These are phyloP conservation scores for Sinocyclocheilus anophthalmus DNA, from an alignment of 2,113 vertebrate species.

Conservation along the genomic window DNA sequence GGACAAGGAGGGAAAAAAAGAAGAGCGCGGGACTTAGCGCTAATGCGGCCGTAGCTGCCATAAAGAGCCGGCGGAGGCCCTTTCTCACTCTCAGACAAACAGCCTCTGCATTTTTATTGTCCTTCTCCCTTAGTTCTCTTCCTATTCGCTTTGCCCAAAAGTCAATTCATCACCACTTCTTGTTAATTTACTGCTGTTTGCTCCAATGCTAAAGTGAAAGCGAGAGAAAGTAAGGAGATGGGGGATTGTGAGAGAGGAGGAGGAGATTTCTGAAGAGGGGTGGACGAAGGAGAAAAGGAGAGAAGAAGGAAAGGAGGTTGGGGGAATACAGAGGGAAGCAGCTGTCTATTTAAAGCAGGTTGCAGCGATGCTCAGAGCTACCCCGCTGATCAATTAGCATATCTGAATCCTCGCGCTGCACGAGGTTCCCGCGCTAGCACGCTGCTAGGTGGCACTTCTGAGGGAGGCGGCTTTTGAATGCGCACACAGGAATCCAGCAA, in stretches of 20 bases:
- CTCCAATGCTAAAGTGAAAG: neutral
- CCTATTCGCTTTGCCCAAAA: constrained; percentile 7
- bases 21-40: constrained; percentile 39
- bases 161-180: constrained; percentile 20
- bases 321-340: constrained; percentile 68
- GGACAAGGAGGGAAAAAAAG: constrained; percentile 47
- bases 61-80: constrained; percentile 42
- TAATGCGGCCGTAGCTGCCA: constrained; percentile 39
- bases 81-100: constrained; percentile 37
- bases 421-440: constrained; percentile 71
- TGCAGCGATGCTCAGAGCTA: constrained; percentile 76
- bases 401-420: constrained; percentile 81
- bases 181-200: constrained; percentile 16
- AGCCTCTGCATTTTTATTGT: constrained; percentile 26
- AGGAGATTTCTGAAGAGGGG: constrained; percentile 38
- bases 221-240: constrained; percentile 71
- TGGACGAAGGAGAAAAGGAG: constrained; percentile 22
- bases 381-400: constrained; percentile 83
- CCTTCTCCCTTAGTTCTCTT: neutral
- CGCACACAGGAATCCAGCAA: constrained; percentile 69
- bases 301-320: constrained; percentile 47
- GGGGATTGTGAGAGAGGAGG: constrained; percentile 61
- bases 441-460: constrained; percentile 84
- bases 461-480: constrained; percentile 78
- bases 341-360: constrained; percentile 80